Conservation (phyloP, 2,888 invertebrate genomes). For the Fissipunctia ypsillon region DNA sequence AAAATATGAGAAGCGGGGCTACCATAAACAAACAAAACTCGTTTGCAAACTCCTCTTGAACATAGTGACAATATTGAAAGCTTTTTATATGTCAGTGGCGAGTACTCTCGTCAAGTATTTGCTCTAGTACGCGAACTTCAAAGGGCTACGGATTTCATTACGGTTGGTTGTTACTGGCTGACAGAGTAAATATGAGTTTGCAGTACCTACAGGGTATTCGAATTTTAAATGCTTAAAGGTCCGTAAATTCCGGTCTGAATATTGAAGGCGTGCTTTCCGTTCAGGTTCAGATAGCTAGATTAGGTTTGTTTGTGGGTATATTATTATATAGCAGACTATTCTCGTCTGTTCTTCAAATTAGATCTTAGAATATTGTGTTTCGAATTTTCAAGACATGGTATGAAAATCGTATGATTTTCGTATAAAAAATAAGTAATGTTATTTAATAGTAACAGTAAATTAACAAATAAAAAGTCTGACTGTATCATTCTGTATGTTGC, state of each 20-base stretch:
- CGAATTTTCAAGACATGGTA: not conserved
- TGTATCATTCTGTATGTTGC: not conserved
- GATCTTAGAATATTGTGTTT: too few relatives aligned
- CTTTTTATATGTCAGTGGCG: slow-evolving; percentile 56
- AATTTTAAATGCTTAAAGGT: slow-evolving; percentile 29
- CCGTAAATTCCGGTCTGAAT: slow-evolving; percentile 23
- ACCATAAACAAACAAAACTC: slow-evolving; percentile 53
- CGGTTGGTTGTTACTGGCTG: slow-evolving; percentile 32
- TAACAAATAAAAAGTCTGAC: not conserved
- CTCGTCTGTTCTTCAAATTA: not conserved
- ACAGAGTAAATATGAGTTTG: slow-evolving; percentile 30
- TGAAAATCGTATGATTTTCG: not conserved
- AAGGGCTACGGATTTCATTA: slow-evolving; percentile 57
- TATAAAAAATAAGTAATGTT: not conserved
- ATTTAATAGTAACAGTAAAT: not conserved
- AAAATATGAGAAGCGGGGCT: slow-evolving; percentile 37
- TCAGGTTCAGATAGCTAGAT: not conserved
- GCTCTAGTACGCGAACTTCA: slow-evolving; percentile 51
- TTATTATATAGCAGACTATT: not conserved
- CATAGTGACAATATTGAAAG: slow-evolving; percentile 56
- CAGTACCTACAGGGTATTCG: slow-evolving; percentile 23
- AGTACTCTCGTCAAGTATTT: slow-evolving; percentile 57
- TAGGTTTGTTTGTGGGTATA: too few relatives aligned
- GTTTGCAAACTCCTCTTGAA: slow-evolving; percentile 49
- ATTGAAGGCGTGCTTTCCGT: not conserved